These are phyloP conservation scores for Urocolius indicus DNA, from an alignment of 2,113 vertebrate genomes.

Conservation along the genomic window DNA sequence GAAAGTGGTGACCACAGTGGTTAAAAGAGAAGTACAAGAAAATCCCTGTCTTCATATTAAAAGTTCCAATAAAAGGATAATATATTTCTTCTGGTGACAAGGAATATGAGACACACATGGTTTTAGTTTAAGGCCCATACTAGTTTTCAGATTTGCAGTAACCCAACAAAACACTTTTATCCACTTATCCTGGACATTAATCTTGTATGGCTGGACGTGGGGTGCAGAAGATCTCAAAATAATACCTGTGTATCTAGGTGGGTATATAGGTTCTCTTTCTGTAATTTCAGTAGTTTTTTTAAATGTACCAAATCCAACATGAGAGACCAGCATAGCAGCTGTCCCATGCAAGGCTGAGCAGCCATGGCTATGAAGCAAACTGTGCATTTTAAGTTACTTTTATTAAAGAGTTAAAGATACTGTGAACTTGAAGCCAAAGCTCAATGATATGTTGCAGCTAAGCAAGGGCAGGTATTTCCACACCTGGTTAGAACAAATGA, in stretches of 20 bases:
- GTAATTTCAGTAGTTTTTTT: not conserved
- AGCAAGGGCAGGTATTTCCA: not conserved
- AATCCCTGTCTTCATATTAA: not conserved
- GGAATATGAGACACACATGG: not conserved
- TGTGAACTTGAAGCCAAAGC: not conserved
- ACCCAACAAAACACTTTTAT: not conserved
- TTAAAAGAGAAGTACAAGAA: not conserved
- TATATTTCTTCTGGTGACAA: not conserved
- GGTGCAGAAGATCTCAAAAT: not conserved
- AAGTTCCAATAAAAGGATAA: not conserved
- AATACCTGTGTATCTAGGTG: not conserved
- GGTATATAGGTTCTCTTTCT: not conserved
- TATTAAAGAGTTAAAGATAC: not conserved
- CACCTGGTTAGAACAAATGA: not conserved
- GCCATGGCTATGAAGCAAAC: not conserved
- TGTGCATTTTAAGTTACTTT: not conserved
- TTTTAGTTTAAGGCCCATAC: not conserved
- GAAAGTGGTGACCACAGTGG: not conserved
- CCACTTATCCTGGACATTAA: fast-evolving
- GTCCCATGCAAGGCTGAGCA: not conserved
- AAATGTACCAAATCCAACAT: not conserved
- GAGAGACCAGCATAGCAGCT: not conserved
- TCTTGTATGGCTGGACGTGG: not conserved
- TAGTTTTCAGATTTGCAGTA: not conserved
- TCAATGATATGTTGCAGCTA: not conserved